phyloP scores from a whole-genome alignment of 2,888 invertebrate species.

The Hesperia comma region DNA sequence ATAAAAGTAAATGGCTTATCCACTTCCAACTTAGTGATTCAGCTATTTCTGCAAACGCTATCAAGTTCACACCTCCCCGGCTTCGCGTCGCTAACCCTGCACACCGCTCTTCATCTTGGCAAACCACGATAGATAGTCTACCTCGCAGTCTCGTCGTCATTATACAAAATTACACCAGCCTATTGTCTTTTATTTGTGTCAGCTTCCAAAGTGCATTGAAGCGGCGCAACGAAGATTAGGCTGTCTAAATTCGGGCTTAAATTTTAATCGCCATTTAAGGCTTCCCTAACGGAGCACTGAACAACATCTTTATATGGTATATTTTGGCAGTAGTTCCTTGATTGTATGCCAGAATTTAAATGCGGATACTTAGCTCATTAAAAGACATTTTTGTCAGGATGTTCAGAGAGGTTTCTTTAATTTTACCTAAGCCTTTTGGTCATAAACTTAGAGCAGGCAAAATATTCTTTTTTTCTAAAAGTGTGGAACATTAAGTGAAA shows the following conservation, averaged over 20 bases:
- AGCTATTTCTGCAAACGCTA: conserved; percentile 38
- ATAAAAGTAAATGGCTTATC: neutral
- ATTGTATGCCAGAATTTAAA: conserved; percentile 57
- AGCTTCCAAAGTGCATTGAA: conserved; percentile 69
- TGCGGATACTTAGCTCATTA: conserved; percentile 41
- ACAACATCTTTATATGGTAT: conserved; percentile 62
- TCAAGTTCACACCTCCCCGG: conserved; percentile 23
- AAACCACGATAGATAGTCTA: conserved; percentile 54
- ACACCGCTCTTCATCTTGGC: conserved; percentile 48
- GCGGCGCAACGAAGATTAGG: conserved; percentile 70
- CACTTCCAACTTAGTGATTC: conserved; percentile 17
- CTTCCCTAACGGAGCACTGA: conserved; percentile 62
- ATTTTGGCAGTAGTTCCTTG: conserved; percentile 67
- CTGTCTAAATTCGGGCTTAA: conserved; percentile 78
- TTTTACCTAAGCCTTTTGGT: neutral
- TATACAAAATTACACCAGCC: conserved; percentile 62
- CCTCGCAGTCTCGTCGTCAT: conserved; percentile 50
- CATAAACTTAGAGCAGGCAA: too few species aligned
- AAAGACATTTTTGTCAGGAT: conserved; percentile 30
- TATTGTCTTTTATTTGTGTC: conserved; percentile 64
- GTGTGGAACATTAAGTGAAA: too few species aligned
- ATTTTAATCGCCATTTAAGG: conserved; percentile 74
- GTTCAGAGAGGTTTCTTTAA: conserved; percentile 10
- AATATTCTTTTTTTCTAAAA: too few species aligned
- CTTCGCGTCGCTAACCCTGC: conserved; percentile 30